These are phyloP conservation scores for Cephus pulcher DNA, from an alignment of 2,888 invertebrate species.

Conservation along the genomic window DNA sequence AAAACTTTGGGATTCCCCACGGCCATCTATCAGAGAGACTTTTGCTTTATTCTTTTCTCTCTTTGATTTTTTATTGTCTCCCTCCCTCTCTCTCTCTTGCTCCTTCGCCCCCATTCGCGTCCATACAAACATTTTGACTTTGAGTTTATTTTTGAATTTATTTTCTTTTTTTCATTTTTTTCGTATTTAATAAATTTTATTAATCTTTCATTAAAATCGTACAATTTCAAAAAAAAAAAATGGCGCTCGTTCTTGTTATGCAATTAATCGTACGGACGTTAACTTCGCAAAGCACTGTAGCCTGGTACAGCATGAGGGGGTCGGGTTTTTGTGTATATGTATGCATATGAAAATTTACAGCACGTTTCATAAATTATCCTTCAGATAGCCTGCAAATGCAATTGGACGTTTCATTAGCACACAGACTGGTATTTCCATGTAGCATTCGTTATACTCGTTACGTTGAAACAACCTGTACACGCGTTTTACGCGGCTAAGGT, in stretches of 20 bases:
- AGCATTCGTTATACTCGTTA: background rate
- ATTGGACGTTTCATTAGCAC: background rate
- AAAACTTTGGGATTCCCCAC: constrained; percentile 1
- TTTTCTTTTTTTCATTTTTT: background rate
- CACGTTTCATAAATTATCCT: background rate
- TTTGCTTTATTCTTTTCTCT: background rate
- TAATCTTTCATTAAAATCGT: background rate
- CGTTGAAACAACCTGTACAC: background rate
- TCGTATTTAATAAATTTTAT: no score
- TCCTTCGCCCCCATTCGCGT: background rate
- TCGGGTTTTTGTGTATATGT: background rate
- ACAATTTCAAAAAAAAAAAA: background rate
- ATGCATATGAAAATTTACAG: background rate
- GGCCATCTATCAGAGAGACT: background rate
- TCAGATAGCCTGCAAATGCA: background rate
- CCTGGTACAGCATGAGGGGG: background rate
- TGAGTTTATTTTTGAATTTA: no score
- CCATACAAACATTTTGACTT: background rate
- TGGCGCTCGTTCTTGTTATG: background rate
- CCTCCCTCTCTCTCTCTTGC: background rate
- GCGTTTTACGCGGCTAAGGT: background rate
- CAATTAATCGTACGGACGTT: background rate
- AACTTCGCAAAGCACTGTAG: background rate
- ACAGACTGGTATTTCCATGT: background rate
- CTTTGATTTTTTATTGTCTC: background rate